A percentile compares a stretch with the other conserved stretches of the same genome.
These are phyloP conservation scores for Zaprionus tsacasi DNA, from an alignment of 1,140 invertebrate species.

Conservation along the genomic window DNA sequence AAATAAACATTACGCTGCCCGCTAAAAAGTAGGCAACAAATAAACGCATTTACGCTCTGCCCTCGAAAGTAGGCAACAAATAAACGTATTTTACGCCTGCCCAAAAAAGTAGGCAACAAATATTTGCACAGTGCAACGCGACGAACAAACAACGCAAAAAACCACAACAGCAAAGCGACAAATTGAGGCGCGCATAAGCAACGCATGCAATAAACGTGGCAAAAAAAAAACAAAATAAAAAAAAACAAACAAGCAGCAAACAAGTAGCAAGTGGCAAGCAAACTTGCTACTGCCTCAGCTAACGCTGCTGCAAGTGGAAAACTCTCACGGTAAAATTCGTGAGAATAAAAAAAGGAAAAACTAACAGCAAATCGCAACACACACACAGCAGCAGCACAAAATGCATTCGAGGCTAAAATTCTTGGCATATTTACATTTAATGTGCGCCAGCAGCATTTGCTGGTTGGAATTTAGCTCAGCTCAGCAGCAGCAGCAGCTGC, in stretches of 20 bases:
- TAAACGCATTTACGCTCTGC: too few relatives aligned
- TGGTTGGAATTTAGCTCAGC: constrained; percentile 68
- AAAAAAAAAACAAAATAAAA: too few relatives aligned
- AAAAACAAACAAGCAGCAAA: neutral
- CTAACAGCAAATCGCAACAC: neutral
- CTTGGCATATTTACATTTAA: constrained; percentile 81
- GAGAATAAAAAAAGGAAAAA: constrained; percentile 3
- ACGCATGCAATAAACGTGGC: constrained; percentile 13
- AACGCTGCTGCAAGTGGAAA: constrained; percentile 19
- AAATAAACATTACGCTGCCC: too few relatives aligned
- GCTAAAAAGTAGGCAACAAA: too few relatives aligned
- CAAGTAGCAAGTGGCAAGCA: constrained; percentile 16
- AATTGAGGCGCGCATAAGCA: constrained; percentile 35
- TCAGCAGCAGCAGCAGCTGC: constrained; percentile 49
- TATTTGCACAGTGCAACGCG: constrained; percentile 21
- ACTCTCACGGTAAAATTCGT: constrained; percentile 41
- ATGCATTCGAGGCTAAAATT: constrained; percentile 79
- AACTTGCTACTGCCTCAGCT: neutral
- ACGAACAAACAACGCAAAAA: neutral
- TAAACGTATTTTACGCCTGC: neutral
- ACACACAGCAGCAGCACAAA: constrained; percentile 34
- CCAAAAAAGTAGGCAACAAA: constrained; percentile 38
- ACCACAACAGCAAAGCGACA: constrained; percentile 7
- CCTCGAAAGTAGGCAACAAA: too few relatives aligned
- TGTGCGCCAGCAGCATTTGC: constrained; percentile 75